Conservation (phyloP, 2,888 invertebrate species). For the Formica aserva region DNA sequence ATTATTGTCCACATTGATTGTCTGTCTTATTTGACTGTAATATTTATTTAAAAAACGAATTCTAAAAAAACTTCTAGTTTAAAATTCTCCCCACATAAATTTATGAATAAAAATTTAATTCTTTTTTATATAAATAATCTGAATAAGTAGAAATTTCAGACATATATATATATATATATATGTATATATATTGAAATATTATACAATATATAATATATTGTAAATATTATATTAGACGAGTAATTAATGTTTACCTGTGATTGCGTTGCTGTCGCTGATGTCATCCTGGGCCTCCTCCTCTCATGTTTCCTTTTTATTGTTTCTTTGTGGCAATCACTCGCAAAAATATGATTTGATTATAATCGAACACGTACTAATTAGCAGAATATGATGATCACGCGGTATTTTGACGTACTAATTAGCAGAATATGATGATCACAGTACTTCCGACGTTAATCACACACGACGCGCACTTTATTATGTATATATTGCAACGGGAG, state of each 20-base stretch:
- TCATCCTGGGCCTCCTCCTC: not conserved
- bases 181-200: no score
- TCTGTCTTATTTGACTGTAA: no score
- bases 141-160: no score
- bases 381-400: not conserved
- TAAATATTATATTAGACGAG: not conserved
- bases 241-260: not conserved
- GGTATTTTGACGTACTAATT: not conserved
- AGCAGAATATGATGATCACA: not conserved
- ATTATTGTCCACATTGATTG: no score
- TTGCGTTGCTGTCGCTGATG: not conserved
- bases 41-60: no score
- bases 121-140: no score
- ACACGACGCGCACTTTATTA: not conserved
- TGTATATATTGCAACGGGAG: not conserved
- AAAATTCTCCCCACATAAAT: no score
- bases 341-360: not conserved
- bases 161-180: no score
- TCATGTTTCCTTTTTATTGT: not conserved
- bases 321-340: not conserved
- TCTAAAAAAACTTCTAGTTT: no score
- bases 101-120: no score
- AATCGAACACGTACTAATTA: not conserved
- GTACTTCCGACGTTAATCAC: not conserved
- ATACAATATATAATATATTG: no score